Base-by-base conservation (phyloP, 2,113 vertebrate species). In the Anolis sagrei region DNA sequence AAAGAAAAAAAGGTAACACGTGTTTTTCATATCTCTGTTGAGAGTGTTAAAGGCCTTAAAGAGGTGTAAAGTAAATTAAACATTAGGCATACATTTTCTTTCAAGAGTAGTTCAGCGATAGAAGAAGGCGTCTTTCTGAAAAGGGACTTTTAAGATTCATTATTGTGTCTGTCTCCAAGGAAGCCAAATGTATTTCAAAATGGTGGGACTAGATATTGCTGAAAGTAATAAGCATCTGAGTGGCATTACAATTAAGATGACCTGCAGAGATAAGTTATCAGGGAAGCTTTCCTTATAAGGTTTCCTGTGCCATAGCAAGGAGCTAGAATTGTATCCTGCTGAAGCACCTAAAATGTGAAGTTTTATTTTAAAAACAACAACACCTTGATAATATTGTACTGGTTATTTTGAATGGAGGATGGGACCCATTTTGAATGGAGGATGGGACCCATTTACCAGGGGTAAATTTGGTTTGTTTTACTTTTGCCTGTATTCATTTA, bases 151-250 rank as follows among this genome's bases (percentile, higher is more conserved):
- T 14, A 62, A 62, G 54, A 79, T 79, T 79, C 14, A 62, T 79
- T 36, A 54, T 14, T 78, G 29, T 16, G 16, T 7, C 32, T 25
- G 29, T 79, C 75, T 79, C 58, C 54, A 62, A 62, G 54, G 36
- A 62, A 27, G 54, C 19, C 77, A 79, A 79, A 79, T 79, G 13
- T 62, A 79, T 34, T 39, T 34, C 58, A 62, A 79, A 79, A 62
- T 79, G 34, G 54, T 27, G 34, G 54, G 25, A 79, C 5, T 34
- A 62, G 58, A 32, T 62, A 36, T 39, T 36, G 21, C 54, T 79
- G 54, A 79, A 79, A 25, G 27, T 76, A 32, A 76, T 32, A 76
- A 76, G 29, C 16, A 32, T 54, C 48, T 54, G 49, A 54, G 11
- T 66, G 48, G 19, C 9, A 34, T 34, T 51, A 81, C 34, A 70